These are phyloP conservation scores for Grapholita molesta DNA, from an alignment of 1,140 invertebrate species.

Conservation along the genomic window DNA sequence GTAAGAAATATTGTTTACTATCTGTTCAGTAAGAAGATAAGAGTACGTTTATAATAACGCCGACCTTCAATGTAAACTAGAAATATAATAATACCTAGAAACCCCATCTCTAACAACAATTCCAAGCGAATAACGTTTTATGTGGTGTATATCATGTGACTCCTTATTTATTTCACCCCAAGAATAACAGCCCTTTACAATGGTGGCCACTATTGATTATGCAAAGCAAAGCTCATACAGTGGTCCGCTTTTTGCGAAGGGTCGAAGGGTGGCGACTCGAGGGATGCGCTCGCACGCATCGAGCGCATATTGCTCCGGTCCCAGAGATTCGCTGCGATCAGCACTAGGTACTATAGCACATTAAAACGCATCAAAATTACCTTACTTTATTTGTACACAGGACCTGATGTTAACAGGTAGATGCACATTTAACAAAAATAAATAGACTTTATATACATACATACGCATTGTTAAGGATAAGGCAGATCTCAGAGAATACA, in stretches of 20 bases:
- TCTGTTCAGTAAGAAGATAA: not conserved
- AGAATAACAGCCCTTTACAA: slow-evolving; percentile 33
- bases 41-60: not conserved
- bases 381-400: not conserved
- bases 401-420: too few relatives aligned
- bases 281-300: slow-evolving; percentile 30
- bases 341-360: not conserved
- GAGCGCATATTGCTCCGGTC: not conserved
- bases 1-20: too few relatives aligned
- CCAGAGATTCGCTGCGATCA: not conserved
- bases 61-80: not conserved
- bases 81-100: not conserved
- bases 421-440: too few relatives aligned
- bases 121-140: not conserved
- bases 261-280: slow-evolving; percentile 39
- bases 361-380: not conserved
- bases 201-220: slow-evolving; percentile 58
- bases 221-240: slow-evolving; percentile 60
- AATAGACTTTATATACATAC: too few relatives aligned
- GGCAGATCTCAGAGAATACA: too few relatives aligned
- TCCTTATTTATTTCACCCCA: slow-evolving; percentile 48
- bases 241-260: slow-evolving; percentile 62
- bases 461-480: too few relatives aligned
- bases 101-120: not conserved
- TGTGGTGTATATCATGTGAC: not conserved